Evolutionary conservation across 1,140 invertebrate species (phyloP).

Genomic region (Trachymyrmex septentrionalis): DNA sequence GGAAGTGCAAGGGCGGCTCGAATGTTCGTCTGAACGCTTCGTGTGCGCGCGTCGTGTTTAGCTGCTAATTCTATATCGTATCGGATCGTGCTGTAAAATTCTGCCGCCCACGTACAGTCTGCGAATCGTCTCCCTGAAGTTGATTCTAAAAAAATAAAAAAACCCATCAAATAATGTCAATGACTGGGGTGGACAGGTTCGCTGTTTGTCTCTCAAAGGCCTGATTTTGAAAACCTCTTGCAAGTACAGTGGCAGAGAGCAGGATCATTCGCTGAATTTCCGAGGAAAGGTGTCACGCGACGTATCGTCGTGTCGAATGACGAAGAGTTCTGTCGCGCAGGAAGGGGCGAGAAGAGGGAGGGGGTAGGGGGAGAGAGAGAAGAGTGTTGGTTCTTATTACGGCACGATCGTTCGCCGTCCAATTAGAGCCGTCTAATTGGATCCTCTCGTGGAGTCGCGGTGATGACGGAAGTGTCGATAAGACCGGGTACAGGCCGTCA

Average conservation of each 20-base stretch:
- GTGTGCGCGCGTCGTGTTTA: constrained; percentile 47
- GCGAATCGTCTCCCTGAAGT: not conserved
- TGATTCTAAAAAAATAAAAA: not conserved
- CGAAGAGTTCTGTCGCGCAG: not conserved
- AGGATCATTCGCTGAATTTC: constrained; percentile 23
- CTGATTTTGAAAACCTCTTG: not conserved
- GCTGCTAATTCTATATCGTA: constrained; percentile 57
- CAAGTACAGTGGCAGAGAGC: not conserved
- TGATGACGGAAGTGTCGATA: constrained; percentile 77
- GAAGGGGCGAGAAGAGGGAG: not conserved
- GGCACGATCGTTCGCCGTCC: constrained; percentile 71
- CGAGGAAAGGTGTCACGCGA: constrained; percentile 67
- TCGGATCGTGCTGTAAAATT: constrained; percentile 51
- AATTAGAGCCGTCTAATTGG: constrained; percentile 78
- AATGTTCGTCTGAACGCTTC: constrained; percentile 34
- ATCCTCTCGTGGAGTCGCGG: constrained; percentile 72
- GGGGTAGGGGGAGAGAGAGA: not conserved
- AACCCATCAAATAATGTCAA: not conserved
- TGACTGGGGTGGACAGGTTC: not conserved
- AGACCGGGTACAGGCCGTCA: constrained; percentile 71
- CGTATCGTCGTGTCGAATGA: constrained; percentile 45
- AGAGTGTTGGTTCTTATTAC: constrained; percentile 74
- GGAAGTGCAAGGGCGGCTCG: constrained; percentile 59
- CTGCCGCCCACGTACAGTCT: constrained; percentile 35
- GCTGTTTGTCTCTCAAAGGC: not conserved